These are phyloP conservation scores for Brachionus rubens DNA, from an alignment of 1,140 invertebrate species.

Conservation along the genomic window DNA sequence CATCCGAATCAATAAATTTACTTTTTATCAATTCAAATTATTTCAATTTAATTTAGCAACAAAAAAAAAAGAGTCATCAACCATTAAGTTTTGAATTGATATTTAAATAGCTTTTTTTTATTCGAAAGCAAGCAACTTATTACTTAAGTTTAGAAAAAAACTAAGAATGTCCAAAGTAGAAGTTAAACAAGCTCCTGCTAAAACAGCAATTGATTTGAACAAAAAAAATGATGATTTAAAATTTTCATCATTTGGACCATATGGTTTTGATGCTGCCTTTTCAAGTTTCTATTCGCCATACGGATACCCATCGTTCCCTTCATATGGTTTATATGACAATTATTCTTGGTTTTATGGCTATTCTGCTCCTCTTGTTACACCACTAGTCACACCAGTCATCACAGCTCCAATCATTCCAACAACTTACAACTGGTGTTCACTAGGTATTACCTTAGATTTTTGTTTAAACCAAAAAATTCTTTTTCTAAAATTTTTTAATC, in stretches of 20 bases:
- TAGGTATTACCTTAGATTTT: neutral
- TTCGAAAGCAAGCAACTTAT: no score
- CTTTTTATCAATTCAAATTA: no score
- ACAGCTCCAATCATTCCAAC: no score
- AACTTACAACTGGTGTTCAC: neutral
- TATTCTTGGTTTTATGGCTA: neutral
- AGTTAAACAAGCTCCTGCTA: neutral
- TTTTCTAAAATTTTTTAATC: neutral
- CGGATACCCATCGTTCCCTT: neutral
- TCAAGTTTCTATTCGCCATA: neutral
- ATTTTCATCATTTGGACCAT: neutral
- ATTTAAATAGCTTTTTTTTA: no score
- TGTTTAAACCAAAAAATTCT: no score
- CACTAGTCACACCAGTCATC: no score
- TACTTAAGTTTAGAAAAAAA: no score
- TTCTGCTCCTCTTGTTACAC: neutral
- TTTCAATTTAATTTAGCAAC: no score
- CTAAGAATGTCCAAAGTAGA: neutral
- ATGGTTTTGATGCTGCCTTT: neutral
- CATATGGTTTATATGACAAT: neutral
- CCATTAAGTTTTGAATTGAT: no score
- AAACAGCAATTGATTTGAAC: no score
- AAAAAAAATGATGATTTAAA: neutral
- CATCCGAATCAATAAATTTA: no score
- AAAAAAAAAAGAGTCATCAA: no score